Conservation (phyloP, 2,113 vertebrate species). For the Rhinogobius similis region DNA sequence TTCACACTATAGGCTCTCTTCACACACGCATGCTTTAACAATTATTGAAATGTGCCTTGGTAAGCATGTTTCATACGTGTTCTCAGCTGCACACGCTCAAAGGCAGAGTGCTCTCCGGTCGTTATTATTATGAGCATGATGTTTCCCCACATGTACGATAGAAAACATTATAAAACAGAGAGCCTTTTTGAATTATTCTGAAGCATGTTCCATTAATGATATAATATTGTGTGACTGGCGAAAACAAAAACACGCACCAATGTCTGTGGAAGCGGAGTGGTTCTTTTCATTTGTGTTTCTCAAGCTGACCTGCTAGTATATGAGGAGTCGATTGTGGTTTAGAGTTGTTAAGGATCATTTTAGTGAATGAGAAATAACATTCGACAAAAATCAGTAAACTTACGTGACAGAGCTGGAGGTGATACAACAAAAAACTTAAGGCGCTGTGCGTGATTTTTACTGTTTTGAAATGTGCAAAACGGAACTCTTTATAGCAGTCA, state of each 20-base stretch:
- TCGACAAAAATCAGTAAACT: too few species aligned
- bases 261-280: not conserved
- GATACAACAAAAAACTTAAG: too few species aligned
- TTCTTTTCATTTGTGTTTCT: not conserved
- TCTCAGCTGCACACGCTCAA: constrained; percentile 3
- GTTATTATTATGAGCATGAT: constrained; percentile 18
- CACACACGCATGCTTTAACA: constrained; percentile 43
- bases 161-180: constrained; percentile 18
- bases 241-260: constrained; percentile 11
- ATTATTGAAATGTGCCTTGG: constrained; percentile 41
- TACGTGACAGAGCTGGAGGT: too few species aligned
- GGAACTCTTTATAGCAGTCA: too few species aligned
- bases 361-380: not conserved
- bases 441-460: too few species aligned
- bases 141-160: constrained; percentile 3
- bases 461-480: too few species aligned
- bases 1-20: constrained; percentile 35
- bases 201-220: constrained; percentile 27
- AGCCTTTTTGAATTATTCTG: constrained; percentile 39
- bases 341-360: not conserved
- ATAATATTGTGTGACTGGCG: constrained; percentile 33
- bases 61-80: constrained; percentile 39
- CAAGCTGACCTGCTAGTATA: not conserved
- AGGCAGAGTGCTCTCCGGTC: constrained; percentile 22
- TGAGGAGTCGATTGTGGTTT: not conserved